Conservation (phyloP, 1,140 invertebrate genomes). For the Tetramorium simillimum region DNA sequence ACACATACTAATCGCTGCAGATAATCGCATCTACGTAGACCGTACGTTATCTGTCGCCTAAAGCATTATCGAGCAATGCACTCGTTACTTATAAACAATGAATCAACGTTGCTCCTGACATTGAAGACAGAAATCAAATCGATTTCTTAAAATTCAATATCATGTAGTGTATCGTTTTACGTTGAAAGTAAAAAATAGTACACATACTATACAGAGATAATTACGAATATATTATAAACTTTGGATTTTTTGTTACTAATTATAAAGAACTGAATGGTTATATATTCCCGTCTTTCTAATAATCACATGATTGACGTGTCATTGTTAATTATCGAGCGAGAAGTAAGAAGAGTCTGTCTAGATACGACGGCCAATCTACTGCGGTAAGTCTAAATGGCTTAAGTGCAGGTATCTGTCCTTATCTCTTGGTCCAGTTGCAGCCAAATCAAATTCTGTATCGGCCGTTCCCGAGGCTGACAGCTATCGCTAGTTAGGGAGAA, state of each 20-base stretch:
- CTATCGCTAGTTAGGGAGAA: slow-evolving; percentile 69
- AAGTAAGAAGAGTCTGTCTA: not conserved
- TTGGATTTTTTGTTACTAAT: not conserved
- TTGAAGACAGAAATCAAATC: slow-evolving; percentile 36
- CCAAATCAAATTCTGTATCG: slow-evolving; percentile 65
- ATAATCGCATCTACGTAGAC: slow-evolving; percentile 6
- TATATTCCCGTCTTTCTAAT: not conserved
- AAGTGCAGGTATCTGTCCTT: slow-evolving; percentile 68
- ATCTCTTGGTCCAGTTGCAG: slow-evolving; percentile 66
- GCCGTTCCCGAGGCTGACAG: slow-evolving; percentile 55
- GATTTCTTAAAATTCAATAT: not conserved
- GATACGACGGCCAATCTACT: not conserved
- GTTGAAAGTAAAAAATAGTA: not conserved
- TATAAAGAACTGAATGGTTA: not conserved
- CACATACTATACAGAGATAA: not conserved
- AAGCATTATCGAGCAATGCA: slow-evolving; percentile 36
- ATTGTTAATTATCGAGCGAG: not conserved
- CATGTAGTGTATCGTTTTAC: not conserved
- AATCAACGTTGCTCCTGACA: slow-evolving; percentile 16
- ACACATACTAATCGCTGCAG: slow-evolving; percentile 1
- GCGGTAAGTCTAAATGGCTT: slow-evolving; percentile 50
- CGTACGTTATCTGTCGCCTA: not conserved
- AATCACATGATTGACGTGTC: not conserved
- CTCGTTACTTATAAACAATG: slow-evolving; percentile 10
- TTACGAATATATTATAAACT: not conserved